Conservation (phyloP, 2,888 invertebrate species). For the Aspidiotus rigidus region DNA sequence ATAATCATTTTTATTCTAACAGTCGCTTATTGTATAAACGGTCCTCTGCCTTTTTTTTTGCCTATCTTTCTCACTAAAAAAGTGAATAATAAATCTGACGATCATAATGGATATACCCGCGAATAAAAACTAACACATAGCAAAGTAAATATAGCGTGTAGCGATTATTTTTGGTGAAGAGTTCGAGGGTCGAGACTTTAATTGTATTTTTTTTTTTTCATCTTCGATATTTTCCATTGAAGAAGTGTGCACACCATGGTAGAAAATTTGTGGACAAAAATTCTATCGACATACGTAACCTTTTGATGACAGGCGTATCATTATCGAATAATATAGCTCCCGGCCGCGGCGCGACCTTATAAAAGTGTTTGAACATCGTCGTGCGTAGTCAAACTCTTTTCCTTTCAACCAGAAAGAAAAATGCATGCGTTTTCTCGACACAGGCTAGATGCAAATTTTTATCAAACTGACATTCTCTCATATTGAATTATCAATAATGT, state of each 20-base stretch:
- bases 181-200: constrained; percentile 26
- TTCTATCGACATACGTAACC: constrained; percentile 14
- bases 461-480: too few species aligned
- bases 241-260: background rate
- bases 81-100: constrained; percentile 20
- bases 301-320: constrained; percentile 29
- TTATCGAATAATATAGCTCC: constrained; percentile 24
- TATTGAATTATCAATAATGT: too few species aligned
- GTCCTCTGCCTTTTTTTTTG: background rate
- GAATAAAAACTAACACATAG: constrained; percentile 29
- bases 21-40: background rate
- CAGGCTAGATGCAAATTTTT: too few species aligned
- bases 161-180: constrained; percentile 30
- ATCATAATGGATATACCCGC: constrained; percentile 19
- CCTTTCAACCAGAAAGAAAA: too few species aligned
- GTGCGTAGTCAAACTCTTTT: too few species aligned
- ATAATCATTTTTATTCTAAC: background rate
- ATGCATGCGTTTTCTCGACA: too few species aligned
- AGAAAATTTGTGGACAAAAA: constrained; percentile 20
- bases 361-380: too few species aligned
- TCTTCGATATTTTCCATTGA: background rate
- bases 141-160: constrained; percentile 8
- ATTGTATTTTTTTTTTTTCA: too few species aligned
- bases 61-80: background rate
- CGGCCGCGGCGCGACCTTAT: too few species aligned